Evolutionary conservation across 2,113 vertebrate species (phyloP).

Genomic region (Callocephalon fimbriatum): DNA sequence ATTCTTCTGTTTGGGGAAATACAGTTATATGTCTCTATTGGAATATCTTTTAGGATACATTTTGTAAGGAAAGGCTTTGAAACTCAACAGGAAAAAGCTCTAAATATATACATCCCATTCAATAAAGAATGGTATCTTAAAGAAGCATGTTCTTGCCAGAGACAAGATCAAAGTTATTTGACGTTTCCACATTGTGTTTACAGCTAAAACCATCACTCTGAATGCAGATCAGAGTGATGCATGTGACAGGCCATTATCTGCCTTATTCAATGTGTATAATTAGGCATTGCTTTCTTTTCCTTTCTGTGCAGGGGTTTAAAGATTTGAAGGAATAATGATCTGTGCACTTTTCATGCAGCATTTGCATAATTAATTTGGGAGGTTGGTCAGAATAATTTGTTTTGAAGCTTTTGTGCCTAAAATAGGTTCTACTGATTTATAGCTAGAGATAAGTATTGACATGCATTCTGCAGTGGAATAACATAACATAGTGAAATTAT

Average conservation of each 20-base stretch:
- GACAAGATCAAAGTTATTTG: neutral
- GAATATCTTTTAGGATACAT: neutral
- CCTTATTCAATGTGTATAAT: constrained; percentile 6
- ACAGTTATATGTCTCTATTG: neutral
- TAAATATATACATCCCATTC: neutral
- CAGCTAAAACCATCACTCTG: neutral
- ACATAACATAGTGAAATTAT: neutral
- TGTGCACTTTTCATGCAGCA: neutral
- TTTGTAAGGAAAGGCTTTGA: neutral
- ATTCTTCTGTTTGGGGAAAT: neutral
- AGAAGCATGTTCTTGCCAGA: neutral
- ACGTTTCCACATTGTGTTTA: neutral
- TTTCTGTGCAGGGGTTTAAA: neutral
- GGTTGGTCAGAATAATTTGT: neutral
- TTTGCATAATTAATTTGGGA: constrained; percentile 27
- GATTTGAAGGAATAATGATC: neutral
- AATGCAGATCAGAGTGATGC: neutral
- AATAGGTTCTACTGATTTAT: neutral
- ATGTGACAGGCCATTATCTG: constrained; percentile 31
- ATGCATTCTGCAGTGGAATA: neutral
- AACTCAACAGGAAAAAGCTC: neutral
- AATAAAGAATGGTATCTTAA: neutral
- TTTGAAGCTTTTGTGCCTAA: neutral
- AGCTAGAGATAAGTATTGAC: neutral
- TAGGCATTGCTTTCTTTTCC: neutral